Base-by-base conservation (phyloP, 2,888 invertebrate genomes). In the Ophion slaviceki region DNA sequence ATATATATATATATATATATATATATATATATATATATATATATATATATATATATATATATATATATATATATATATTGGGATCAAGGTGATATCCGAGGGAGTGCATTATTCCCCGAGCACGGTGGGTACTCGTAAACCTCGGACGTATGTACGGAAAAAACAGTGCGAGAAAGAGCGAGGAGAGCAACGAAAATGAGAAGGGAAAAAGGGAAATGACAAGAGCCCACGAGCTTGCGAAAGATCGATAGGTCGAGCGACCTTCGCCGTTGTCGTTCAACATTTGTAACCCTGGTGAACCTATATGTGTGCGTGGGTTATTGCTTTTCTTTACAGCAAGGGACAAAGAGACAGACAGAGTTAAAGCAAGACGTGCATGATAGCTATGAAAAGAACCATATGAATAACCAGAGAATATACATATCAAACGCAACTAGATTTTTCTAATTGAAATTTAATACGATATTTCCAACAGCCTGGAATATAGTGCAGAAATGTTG, bases 81-180 rank as follows among this genome's bases (percentile, higher is more conserved):
- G 89, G 88, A 89, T 87, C 85, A 91, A 91, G 89, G 89, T 90
- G 88, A 88, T 91, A 90, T 90, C 88, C 84, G 72, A 86, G 88
- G 85, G 88, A 88, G 87, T 91, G 91, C 90, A 92, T 92, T 91
- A 92, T 91, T 91, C 91, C 90, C 90, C 86, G 88, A 88, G 90
- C 88, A 89, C 62, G 53, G 68, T n/a, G 47, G 20, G 62, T 57
- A 74, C 82, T 78, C 82, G 74, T 82, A 82, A 82, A 82, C 71
- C 79, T 82, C 70, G 61, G 53, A 47, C 75, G 75, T 61, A 47
- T 70, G 70, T 53, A 47, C 36, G 47, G 10, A n/a, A 24, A 72
- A 80, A 80, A 80, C 64, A 64, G 57, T 40, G 57, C 36, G 36
- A 20, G 59, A 61, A 71, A 76, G n/a, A 68, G 53, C n/a, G 66